Base-by-base conservation (phyloP, 2,888 invertebrate genomes). In the Pachliopta kotzebuea region DNA sequence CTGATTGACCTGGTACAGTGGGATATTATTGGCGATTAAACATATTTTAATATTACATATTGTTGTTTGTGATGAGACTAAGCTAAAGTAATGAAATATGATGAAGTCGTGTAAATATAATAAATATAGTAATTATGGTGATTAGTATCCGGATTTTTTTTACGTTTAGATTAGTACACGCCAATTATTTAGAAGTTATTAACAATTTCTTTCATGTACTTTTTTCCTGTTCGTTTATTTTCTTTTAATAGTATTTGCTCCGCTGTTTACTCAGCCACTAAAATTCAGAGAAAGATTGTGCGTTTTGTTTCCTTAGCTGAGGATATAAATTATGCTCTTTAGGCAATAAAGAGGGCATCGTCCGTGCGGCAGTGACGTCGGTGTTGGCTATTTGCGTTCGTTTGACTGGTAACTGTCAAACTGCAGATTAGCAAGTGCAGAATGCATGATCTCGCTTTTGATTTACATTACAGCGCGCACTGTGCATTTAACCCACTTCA, bases 381-480 rank as follows among this genome's bases (percentile, higher is more conserved):
- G 71, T 72, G 65, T 71, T 61, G 68, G 84, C 77, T 88, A 88
- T 88, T 88, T 87, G 72, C 76, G 84, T 77, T 71, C 70, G 75
- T 72, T 76, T 80, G 75, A 79, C 82, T 83, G 85, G 78, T 81
- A 76, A 76, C 84, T 81, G 84, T 86, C 85, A 83, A 83, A 80
- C 74, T 75, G 71, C 72, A 81, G 80, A 85, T 83, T 80, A 80
- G 76, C 80, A 76, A 73, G 66, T 59, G 52, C 65, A 72, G 74
- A 76, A 79, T 74, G 78, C 77, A 77, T 60, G 68, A 73, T 74
- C 74, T 76, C 74, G 75, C 72, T 68, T 73, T 71, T 81, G 76
- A 80, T 82, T 74, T 75, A 73, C 69, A 74, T 63, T 65, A 71
- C 67, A 78, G 70, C 71, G 70, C 70, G 69, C 58, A 55, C 65